Base-by-base conservation (phyloP, 2,113 vertebrate species). In the Nibea albiflora region DNA sequence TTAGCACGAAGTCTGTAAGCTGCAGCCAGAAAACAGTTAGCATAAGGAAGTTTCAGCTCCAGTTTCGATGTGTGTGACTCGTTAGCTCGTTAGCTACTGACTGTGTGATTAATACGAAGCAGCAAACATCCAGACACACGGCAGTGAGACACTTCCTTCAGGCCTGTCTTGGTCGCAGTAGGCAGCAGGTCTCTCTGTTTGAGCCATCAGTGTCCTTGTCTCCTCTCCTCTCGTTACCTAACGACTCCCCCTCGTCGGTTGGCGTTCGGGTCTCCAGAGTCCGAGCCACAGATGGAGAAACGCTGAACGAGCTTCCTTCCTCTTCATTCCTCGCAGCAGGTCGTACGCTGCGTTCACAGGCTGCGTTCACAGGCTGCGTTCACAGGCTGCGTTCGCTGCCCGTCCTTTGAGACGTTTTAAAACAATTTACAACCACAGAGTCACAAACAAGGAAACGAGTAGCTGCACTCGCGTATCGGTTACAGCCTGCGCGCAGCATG, bases 351-450 rank as follows among this genome's bases (percentile, higher is more conserved):
- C 76, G 31, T 77, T 86, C 46, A 7, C 31, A 7, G 1, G 6
- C 73, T 75, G 46, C 76, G 31, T 77, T 86, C 46, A 6, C 31
- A 7, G 1, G 6, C 73, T 75, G 46, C 76, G 31, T 77, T 86
- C 46, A 6, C 31, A 7, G 1, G 6, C 73, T 75, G 46, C 76
- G 31, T 77, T 86, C 46, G 6, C 73, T 75, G 16, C 39, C 68
- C 17, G 28, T 81, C 78, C 81, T 62, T 62, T 62, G 58, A 79
- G 85, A 86, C 74, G 49, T 83, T 91, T 93, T 87, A 90, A 90
- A 89, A 85, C 90, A 83, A 89, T 93, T 90, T 90, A 85, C 65
- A 84, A 84, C 89, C 89, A 73, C 88, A 88, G 68, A 92, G 91
- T 90, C 91, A 85, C 87, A 91, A 91, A 90, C 84, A 89, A 83